Conservation (phyloP, 2,888 invertebrate species). For the Melanotus villosus region DNA sequence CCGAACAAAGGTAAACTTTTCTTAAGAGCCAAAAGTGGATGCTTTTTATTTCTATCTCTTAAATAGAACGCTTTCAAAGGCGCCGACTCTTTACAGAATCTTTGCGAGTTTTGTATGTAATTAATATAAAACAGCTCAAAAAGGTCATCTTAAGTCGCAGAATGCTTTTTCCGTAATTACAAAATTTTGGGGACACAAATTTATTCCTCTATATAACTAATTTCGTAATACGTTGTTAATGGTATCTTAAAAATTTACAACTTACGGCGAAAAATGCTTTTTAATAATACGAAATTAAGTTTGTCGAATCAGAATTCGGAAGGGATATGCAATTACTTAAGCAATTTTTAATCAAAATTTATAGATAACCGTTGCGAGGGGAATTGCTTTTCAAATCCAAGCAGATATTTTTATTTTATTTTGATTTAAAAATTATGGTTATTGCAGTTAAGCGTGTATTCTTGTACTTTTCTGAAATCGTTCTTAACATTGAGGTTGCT, state of each 20-base stretch:
- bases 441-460: too few species aligned
- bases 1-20: conserved; percentile 37
- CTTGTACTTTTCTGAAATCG: background rate
- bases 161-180: conserved; percentile 28
- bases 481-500: background rate
- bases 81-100: conserved; percentile 19
- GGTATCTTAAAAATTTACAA: too few species aligned
- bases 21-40: conserved; percentile 19
- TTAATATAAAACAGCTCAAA: conserved; percentile 30
- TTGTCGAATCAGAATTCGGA: too few species aligned
- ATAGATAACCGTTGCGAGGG: too few species aligned
- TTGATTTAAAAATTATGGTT: too few species aligned
- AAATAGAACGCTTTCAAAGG: conserved; percentile 22
- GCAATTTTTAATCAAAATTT: too few species aligned
- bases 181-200: conserved; percentile 3
- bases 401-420: too few species aligned
- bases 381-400: too few species aligned
- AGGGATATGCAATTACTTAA: too few species aligned
- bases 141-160: conserved; percentile 22
- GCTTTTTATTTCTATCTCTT: conserved; percentile 23
- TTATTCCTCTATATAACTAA: background rate
- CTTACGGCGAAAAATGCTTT: too few species aligned
- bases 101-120: conserved; percentile 24
- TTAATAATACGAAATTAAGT: too few species aligned
- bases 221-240: background rate